These are phyloP conservation scores for Nothura maculosa DNA, from an alignment of 2,797 vertebrate genomes.

Conservation along the genomic window DNA sequence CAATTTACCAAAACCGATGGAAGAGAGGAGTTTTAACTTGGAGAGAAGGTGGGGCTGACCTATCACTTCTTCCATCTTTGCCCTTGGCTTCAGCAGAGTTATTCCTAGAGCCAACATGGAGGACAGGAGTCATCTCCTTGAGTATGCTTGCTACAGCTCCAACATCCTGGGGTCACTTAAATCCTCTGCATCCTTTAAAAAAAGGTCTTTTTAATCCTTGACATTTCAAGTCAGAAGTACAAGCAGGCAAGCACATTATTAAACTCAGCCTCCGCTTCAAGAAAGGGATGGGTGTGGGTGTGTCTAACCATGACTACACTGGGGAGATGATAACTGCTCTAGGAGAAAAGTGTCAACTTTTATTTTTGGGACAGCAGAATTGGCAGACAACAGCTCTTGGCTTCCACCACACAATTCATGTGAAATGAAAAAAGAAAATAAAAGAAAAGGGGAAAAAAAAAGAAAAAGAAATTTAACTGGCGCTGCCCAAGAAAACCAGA, in stretches of 20 bases:
- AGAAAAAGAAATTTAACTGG: neutral
- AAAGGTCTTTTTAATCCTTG: conserved; percentile 23
- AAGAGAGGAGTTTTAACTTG: neutral
- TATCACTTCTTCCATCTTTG: neutral
- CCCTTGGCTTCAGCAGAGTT: neutral
- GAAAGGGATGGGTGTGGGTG: conserved; percentile 47
- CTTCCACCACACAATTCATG: conserved; percentile 5
- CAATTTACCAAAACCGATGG: neutral
- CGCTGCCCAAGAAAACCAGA: conserved; percentile 60
- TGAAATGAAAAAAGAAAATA: neutral
- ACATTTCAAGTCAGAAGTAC: conserved; percentile 52
- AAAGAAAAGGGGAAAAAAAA: neutral
- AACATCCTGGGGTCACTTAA: neutral
- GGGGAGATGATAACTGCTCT: conserved; percentile 55
- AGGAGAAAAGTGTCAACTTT: conserved; percentile 53
- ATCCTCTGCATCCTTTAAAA: conserved; percentile 29
- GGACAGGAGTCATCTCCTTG: neutral
- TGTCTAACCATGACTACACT: conserved; percentile 44
- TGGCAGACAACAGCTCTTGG: conserved; percentile 38
- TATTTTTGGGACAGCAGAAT: conserved; percentile 59
- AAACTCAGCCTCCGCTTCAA: neutral
- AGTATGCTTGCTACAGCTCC: neutral
- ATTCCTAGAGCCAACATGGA: neutral
- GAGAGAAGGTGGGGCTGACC: neutral
- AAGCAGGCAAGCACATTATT: conserved; percentile 22